phyloP scores from a whole-genome alignment of 2,888 invertebrate species.

The Pimpla rufipes region DNA sequence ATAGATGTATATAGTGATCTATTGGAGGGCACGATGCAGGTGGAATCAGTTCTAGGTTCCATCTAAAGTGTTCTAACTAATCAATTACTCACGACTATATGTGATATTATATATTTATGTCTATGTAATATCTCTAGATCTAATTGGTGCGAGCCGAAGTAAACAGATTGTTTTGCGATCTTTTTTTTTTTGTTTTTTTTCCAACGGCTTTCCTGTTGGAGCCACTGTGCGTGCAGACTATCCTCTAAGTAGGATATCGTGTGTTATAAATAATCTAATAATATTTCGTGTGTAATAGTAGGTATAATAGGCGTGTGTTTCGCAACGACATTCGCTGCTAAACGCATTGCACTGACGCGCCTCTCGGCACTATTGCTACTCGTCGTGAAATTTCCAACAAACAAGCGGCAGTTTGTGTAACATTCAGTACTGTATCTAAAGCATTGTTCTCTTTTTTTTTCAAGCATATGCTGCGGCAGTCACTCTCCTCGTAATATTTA shows the following conservation, averaged over 20 bases:
- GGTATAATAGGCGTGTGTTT: slow-evolving; percentile 44
- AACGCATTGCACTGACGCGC: slow-evolving; percentile 44
- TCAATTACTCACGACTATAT: slow-evolving; percentile 55
- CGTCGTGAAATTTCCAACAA: slow-evolving; percentile 43
- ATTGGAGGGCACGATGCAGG: slow-evolving; percentile 62
- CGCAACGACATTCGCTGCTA: slow-evolving; percentile 58
- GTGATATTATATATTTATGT: background rate
- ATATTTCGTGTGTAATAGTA: slow-evolving; percentile 43
- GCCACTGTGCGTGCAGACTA: slow-evolving; percentile 68
- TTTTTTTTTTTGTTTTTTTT: slow-evolving; percentile 17
- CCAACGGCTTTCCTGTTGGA: slow-evolving; percentile 44
- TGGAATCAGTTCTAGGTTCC: slow-evolving; percentile 51
- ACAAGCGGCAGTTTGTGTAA: slow-evolving; percentile 54
- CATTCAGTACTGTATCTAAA: slow-evolving; percentile 48
- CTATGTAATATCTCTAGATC: slow-evolving; percentile 42
- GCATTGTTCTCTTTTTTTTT: slow-evolving; percentile 18
- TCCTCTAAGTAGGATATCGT: slow-evolving; percentile 58
- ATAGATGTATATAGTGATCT: slow-evolving; percentile 17
- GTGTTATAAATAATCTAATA: slow-evolving; percentile 36
- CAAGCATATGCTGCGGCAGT: slow-evolving; percentile 30
- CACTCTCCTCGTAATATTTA: slow-evolving; percentile 71
- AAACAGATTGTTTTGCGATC: slow-evolving; percentile 35
- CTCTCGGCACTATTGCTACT: slow-evolving; percentile 18
- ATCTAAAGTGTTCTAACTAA: slow-evolving; percentile 56
- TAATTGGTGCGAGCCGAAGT: slow-evolving; percentile 59